Evolutionary conservation across 2,888 invertebrate genomes (phyloP), one percentile per base, ranked within the genome.

Genomic region (Phlogophora meticulosa): DNA sequence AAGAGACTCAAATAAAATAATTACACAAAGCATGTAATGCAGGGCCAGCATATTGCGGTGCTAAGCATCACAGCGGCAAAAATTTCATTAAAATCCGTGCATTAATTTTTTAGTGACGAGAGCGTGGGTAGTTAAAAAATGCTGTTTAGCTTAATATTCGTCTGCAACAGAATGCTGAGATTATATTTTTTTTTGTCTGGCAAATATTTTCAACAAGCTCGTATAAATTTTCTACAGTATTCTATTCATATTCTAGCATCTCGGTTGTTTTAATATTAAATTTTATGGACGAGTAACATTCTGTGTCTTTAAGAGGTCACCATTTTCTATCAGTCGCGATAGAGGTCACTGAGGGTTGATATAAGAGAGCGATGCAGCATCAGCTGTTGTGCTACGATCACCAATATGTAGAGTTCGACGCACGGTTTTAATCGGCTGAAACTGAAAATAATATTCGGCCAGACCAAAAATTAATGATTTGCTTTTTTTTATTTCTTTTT

Each of bases 11-110:
- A 55, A 76, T 72, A 22, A 56, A 72, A 46, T 66, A 46, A 65
- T 61, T 38, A 56, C 58, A 22, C n/a, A 45, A 34, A 48, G 22
- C 48, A 52, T 52, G 20, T 42, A 46, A 51, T 56, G 17, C 59
- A 36, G 10, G 9, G 45, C 34, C 56, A 45, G 60, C 42, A 63
- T 72, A 63, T 58, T 61, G 64, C 51, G 46, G 58, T 56, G 49
- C 58, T 45, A 51, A 64, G 57, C 53, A 56, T 51, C 28, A 68
- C 20, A 69, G 13, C 43, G 46, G 34, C 24, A 53, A 63, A 65
- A 76, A 75, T 76, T 76, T 79, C 65, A 79, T 78, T 78, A 79
- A 76, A 78, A 79, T 55, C 38, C 51, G 42, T 17, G 51, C 63
- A 65, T 78, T 66, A 57, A 40, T 78, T 69, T 75, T 72, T 76